Conservation (phyloP, 2,797 vertebrate species). For the Spheniscus humboldti region DNA sequence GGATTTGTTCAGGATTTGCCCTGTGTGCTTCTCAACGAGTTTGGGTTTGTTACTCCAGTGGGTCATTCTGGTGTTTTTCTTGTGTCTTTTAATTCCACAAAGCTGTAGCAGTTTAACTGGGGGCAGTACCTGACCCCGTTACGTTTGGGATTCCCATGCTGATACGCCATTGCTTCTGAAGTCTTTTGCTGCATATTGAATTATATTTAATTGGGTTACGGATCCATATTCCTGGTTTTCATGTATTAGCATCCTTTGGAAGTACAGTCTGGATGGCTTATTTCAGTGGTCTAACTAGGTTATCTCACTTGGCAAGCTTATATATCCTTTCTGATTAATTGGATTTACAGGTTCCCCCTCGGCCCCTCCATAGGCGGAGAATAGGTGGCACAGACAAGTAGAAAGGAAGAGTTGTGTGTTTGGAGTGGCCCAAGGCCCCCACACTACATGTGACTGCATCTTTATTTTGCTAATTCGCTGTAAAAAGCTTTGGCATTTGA, state of each 20-base stretch:
- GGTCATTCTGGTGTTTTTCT: not conserved
- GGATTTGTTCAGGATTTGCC: not conserved
- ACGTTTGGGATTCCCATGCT: conserved; percentile 34
- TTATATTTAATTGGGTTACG: conserved; percentile 48
- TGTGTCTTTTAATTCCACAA: not conserved
- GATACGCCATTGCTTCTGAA: not conserved
- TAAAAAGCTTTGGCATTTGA: conserved; percentile 69
- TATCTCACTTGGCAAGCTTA: conserved; percentile 22
- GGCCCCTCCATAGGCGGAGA: not conserved
- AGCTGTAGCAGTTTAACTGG: not conserved
- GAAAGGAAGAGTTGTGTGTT: conserved; percentile 29
- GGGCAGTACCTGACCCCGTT: not conserved
- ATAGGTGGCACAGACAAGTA: not conserved
- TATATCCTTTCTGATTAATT: not conserved
- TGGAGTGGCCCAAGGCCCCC: conserved; percentile 61
- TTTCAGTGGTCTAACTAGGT: conserved; percentile 22
- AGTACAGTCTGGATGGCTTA: conserved; percentile 7
- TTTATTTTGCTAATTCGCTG: conserved; percentile 80
- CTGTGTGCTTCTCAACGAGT: not conserved
- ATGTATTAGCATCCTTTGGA: conserved; percentile 54
- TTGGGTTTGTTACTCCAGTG: not conserved
- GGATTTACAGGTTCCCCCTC: not conserved
- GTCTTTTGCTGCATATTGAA: conserved; percentile 45
- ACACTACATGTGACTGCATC: conserved; percentile 71
- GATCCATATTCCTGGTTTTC: conserved; percentile 15